phyloP scores from a whole-genome alignment of 2,888 invertebrate genomes.

The Leucophenga montana region DNA sequence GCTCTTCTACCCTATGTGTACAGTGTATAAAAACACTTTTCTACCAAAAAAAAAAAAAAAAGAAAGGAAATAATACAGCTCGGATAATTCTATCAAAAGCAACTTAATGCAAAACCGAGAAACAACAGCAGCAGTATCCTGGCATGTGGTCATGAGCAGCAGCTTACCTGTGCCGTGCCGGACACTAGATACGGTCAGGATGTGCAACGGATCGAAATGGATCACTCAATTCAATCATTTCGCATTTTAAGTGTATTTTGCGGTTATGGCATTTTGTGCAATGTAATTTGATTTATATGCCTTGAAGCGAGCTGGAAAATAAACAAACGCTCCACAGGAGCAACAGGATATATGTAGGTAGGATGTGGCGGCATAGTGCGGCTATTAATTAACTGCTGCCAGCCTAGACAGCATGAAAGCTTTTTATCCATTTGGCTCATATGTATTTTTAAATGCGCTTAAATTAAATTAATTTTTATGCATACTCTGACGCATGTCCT shows the following conservation, averaged over 20 bases:
- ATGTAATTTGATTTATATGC: conserved; percentile 60
- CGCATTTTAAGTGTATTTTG: conserved; percentile 65
- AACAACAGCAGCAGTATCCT: not conserved
- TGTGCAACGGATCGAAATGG: not conserved
- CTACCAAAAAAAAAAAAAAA: not conserved
- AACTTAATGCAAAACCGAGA: conserved; percentile 7
- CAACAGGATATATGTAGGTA: not conserved
- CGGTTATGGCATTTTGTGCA: conserved; percentile 56
- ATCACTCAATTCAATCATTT: conserved; percentile 59
- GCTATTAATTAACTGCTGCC: conserved; percentile 54
- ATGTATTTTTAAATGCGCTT: conserved; percentile 23
- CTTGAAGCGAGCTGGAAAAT: not conserved
- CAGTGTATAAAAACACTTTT: too few relatives aligned
- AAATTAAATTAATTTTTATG: conserved; percentile 55
- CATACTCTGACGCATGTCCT: conserved; percentile 31
- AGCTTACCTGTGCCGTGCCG: conserved; percentile 3
- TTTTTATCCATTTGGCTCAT: conserved; percentile 17
- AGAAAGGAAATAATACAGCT: not conserved
- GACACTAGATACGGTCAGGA: not conserved
- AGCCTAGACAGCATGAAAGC: not conserved
- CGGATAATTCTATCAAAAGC: conserved; percentile 14
- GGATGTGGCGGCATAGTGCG: conserved; percentile 32
- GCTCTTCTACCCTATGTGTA: too few relatives aligned
- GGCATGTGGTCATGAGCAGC: not conserved
- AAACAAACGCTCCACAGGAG: conserved; percentile 19